phyloP scores from a whole-genome alignment of 2,797 vertebrate genomes.

The Pseudochirops corinnae region DNA sequence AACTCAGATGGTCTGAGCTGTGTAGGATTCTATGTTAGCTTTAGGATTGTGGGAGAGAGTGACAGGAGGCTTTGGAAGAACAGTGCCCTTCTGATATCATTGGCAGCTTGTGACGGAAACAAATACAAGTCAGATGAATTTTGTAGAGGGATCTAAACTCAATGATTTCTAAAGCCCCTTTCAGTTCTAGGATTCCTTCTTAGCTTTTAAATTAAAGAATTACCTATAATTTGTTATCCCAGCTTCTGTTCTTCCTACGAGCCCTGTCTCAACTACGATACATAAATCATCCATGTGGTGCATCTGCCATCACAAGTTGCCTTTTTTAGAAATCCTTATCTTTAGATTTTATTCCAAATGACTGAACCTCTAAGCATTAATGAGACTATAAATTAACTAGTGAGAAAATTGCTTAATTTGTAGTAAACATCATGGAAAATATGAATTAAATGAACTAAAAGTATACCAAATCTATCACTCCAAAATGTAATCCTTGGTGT shows the following conservation, averaged over 20 bases:
- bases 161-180: neutral
- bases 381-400: neutral
- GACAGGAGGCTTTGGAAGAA: neutral
- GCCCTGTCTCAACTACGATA: neutral
- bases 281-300: neutral
- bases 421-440: neutral
- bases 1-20: neutral
- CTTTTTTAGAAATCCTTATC: neutral
- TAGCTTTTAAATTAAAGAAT: neutral
- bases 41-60: neutral
- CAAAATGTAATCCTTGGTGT: neutral
- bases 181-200: neutral
- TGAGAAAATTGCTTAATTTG: neutral
- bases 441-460: neutral
- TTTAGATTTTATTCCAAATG: neutral
- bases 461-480: neutral
- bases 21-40: neutral
- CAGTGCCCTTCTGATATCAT: neutral
- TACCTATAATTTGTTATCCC: neutral
- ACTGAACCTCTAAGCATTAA: neutral
- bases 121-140: neutral
- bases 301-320: neutral
- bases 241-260: neutral
- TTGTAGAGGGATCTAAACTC: neutral
- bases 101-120: neutral